A percentile compares a stretch with the other conserved stretches of the same genome.
These are phyloP conservation scores for Parazoanthus swiftii DNA, from an alignment of 92 coral and sea anemone species.

Conservation along the genomic window DNA sequence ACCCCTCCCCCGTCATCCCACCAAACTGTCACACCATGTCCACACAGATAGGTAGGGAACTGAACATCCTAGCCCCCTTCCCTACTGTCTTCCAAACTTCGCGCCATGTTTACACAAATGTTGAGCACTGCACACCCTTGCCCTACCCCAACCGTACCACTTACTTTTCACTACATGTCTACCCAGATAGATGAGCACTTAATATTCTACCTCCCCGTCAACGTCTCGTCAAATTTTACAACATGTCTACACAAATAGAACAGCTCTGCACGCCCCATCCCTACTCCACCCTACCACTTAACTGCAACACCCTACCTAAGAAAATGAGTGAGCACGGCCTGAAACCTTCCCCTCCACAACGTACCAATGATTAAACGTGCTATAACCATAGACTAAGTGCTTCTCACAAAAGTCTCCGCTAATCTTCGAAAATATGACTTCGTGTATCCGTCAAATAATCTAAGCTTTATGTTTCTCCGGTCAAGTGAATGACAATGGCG, in stretches of 20 bases:
- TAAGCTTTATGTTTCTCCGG: too few relatives aligned
- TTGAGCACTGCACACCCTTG: background rate
- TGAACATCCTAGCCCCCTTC: background rate
- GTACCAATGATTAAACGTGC: conserved; percentile 68
- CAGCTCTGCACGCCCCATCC: background rate
- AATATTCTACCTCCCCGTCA: background rate
- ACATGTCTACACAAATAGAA: conserved; percentile 68
- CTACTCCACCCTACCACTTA: conserved; percentile 53
- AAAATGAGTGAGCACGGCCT: conserved; percentile 68
- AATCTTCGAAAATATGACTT: background rate
- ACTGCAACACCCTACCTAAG: conserved; percentile 63
- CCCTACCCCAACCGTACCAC: background rate
- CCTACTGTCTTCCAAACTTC: background rate
- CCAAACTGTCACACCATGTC: background rate
- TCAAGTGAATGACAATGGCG: too few relatives aligned
- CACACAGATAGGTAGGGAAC: conserved; percentile 78
- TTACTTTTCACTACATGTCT: conserved; percentile 45
- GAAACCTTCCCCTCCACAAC: conserved; percentile 10
- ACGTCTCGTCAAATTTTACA: background rate
- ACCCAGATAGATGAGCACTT: conserved; percentile 74
- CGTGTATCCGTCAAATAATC: too few relatives aligned
- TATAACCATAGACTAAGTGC: conserved; percentile 61
- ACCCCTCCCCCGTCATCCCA: background rate
- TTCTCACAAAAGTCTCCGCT: background rate
- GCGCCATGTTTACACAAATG: conserved; percentile 72